Evolutionary conservation across 2,797 vertebrate species (phyloP), one percentile per base, ranked within the genome.

Genomic region (Podargus strigoides): DNA sequence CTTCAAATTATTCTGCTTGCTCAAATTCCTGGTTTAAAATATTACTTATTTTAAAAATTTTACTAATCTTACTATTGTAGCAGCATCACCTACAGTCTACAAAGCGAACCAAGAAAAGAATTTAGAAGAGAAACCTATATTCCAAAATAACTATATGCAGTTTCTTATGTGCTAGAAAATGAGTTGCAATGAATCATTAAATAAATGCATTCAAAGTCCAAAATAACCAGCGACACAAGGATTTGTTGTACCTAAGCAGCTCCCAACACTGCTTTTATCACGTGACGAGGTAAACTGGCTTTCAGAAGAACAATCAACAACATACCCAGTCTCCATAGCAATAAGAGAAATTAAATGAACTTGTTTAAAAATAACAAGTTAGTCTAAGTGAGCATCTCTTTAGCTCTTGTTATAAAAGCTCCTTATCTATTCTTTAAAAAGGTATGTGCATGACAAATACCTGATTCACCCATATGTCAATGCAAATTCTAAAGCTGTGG

Each of bases 391-490:
- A 86, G 23, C 46, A 72, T 52, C 58, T 94, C 79, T 86, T 85
- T 64, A 67, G 68, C 89, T 81, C 60, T 62, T 70, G 56, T 56
- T 53, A 50, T 52, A 87, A 66, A 70, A 62, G 30, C 47, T 94
- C 56, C 82, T 87, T 88, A 64, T 49, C 83, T 76, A 20, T 69
- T 93, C 81, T 93, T 96, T 85, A 37, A 87, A 94, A 93, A 82
- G 34, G 69, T 77, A 87, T 26, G 23, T 89, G 60, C 52, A 53
- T 58, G 68, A 95, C 60, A 84, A 95, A 92, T 74, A 91, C 47
- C 75, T 95, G 90, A 97, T 89, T 97, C 96, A 96, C 69, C 90
- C 89, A 69, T 18, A 75, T 72, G 66, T 89, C 64, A 58, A 67
- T 69, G 68, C 66, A 96, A 95, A 96, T 84, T 87, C 89, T 74